A percentile compares a stretch with the other conserved stretches of the same genome.
Evolutionary conservation across 2,888 invertebrate species (phyloP).

Genomic region (Lasioglossum vierecki): DNA sequence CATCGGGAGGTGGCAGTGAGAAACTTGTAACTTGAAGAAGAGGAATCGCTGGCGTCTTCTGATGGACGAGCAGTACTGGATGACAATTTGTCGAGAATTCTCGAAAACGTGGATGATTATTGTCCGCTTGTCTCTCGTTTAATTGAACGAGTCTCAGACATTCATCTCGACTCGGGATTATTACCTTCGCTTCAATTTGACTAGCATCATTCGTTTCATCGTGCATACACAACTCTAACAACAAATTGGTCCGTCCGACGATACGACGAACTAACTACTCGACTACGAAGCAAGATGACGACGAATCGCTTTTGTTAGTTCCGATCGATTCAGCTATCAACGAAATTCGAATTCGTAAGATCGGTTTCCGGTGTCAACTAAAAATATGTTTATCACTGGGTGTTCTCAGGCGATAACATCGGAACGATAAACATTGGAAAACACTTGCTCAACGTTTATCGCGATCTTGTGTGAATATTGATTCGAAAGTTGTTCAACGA

Average conservation of each 20-base stretch:
- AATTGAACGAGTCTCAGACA: constrained; percentile 40
- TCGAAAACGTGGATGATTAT: constrained; percentile 54
- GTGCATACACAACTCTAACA: constrained; percentile 24
- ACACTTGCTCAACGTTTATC: constrained; percentile 10
- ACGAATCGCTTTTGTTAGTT: not conserved
- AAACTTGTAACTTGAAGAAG: no score
- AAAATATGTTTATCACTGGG: constrained; percentile 6
- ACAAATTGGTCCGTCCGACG: constrained; percentile 21
- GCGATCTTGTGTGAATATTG: not conserved
- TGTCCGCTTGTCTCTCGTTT: constrained; percentile 59
- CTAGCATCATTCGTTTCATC: constrained; percentile 40
- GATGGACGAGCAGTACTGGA: not conserved
- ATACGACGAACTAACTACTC: constrained; percentile 21
- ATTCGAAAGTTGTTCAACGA: constrained; percentile 35
- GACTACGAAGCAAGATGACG: constrained; percentile 1
- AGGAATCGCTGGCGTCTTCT: no score
- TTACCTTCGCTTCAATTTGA: constrained; percentile 42
- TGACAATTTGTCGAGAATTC: constrained; percentile 24
- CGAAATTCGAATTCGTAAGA: not conserved
- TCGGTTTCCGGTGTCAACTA: not conserved
- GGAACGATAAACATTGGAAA: constrained; percentile 4
- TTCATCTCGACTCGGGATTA: constrained; percentile 49
- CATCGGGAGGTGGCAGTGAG: no score
- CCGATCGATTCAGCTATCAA: not conserved
- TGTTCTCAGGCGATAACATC: not conserved